Evolutionary conservation across 2,888 invertebrate genomes (phyloP).

Genomic region (Aphodius sticticus): DNA sequence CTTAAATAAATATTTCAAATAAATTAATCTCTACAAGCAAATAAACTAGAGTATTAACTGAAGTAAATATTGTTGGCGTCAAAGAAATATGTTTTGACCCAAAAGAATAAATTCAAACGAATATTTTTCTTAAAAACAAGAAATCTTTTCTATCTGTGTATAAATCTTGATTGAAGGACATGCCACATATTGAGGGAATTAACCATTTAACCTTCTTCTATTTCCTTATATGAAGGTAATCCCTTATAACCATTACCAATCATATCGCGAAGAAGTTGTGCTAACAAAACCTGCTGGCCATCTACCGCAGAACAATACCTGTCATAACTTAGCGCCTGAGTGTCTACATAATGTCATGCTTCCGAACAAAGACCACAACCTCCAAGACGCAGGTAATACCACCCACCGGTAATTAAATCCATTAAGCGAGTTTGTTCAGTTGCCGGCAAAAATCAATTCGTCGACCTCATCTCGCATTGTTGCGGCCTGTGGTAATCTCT

Average conservation of each 20-base stretch:
- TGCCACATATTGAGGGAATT: too few species aligned
- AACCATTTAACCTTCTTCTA: too few species aligned
- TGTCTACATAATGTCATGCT: conserved; percentile 4
- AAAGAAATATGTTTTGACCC: too few species aligned
- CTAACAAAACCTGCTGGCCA: not conserved
- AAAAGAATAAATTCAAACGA: too few species aligned
- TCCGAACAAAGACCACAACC: not conserved
- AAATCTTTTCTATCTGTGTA: too few species aligned
- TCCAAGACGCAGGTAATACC: not conserved
- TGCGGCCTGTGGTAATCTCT: not conserved
- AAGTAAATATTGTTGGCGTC: too few species aligned
- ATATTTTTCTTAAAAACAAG: too few species aligned
- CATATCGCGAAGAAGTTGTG: not conserved
- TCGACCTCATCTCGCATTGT: conserved; percentile 4
- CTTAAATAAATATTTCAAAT: too few species aligned
- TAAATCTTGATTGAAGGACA: too few species aligned
- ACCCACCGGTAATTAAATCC: not conserved
- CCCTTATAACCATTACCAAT: not conserved
- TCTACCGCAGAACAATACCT: not conserved
- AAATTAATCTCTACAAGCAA: too few species aligned
- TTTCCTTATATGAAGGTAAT: not conserved
- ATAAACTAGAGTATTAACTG: too few species aligned
- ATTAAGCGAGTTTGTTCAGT: not conserved
- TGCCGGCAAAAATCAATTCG: not conserved
- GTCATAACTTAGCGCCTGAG: not conserved